phyloP scores from a whole-genome alignment of 2,888 invertebrate species.

The Eupithecia vulgata region DNA sequence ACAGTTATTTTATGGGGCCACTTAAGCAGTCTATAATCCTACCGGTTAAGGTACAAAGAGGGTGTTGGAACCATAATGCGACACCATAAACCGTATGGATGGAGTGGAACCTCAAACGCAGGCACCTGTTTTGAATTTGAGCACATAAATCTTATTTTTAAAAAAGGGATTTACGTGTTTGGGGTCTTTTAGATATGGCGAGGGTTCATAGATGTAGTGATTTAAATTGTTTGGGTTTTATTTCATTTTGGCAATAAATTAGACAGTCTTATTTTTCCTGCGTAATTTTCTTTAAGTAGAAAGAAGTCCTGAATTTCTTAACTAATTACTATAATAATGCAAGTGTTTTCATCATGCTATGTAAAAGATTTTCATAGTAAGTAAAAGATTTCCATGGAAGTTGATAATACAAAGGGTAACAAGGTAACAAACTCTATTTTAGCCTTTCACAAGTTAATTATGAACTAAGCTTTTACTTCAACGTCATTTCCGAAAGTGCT shows the following conservation, averaged over 20 bases:
- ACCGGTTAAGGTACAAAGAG: conserved; percentile 75
- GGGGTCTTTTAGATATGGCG: conserved; percentile 48
- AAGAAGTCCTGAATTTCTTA: not conserved
- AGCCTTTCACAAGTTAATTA: not conserved
- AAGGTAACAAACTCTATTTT: not conserved
- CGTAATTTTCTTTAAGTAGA: not conserved
- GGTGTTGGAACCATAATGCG: conserved; percentile 73
- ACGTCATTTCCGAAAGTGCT: conserved; percentile 39
- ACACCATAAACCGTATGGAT: conserved; percentile 71
- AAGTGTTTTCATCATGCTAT: not conserved
- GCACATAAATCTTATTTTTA: conserved; percentile 70
- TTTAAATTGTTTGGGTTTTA: conserved; percentile 40
- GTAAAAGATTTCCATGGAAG: not conserved
- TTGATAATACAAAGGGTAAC: conserved; percentile 7
- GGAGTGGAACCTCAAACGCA: conserved; percentile 66
- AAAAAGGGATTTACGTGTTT: conserved; percentile 52
- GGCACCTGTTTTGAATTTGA: conserved; percentile 68
- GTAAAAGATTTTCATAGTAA: too few relatives aligned
- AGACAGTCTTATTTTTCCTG: not conserved
- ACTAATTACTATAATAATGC: not conserved
- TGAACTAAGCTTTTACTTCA: conserved; percentile 14
- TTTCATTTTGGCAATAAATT: not conserved
- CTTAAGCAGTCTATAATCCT: conserved; percentile 81
- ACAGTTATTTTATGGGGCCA: conserved; percentile 79
- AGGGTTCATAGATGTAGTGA: conserved; percentile 49